A percentile compares a stretch with the other conserved stretches of the same genome.
Conservation (phyloP, 2,888 invertebrate genomes). For the Perizoma affinitatum region DNA sequence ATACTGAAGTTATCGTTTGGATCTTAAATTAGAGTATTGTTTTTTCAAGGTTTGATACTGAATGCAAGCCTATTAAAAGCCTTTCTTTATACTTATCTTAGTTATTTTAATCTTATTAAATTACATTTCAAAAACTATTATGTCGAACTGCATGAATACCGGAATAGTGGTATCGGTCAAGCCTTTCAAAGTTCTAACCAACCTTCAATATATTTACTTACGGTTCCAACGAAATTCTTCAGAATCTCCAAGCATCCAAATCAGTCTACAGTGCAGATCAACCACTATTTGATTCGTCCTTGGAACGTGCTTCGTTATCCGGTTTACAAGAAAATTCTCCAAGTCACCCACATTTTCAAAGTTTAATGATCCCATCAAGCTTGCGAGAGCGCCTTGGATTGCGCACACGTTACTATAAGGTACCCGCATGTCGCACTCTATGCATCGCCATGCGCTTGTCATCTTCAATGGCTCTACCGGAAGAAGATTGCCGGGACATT, state of each 20-base stretch:
- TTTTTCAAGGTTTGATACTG: too few species aligned
- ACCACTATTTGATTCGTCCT: constrained; percentile 85
- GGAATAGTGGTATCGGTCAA: too few species aligned
- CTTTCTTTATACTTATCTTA: too few species aligned
- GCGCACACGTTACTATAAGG: constrained; percentile 78
- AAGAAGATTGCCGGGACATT: constrained; percentile 82
- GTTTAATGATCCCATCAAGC: constrained; percentile 78
- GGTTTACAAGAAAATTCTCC: constrained; percentile 80
- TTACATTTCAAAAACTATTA: too few species aligned
- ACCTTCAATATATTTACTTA: constrained; percentile 53
- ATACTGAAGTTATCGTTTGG: neutral
- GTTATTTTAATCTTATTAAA: too few species aligned
- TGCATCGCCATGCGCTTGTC: constrained; percentile 85
- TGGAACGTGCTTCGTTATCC: constrained; percentile 82
- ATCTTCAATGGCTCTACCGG: constrained; percentile 82
- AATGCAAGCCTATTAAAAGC: too few species aligned
- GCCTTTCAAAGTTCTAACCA: too few species aligned
- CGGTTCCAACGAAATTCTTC: constrained; percentile 84
- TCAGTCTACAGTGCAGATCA: constrained; percentile 85
- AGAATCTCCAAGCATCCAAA: constrained; percentile 85
- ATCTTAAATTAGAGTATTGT: neutral
- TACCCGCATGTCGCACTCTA: constrained; percentile 77
- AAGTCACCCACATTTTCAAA: constrained; percentile 80
- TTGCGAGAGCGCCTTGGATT: constrained; percentile 80
- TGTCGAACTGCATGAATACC: too few species aligned